Evolutionary conservation across 2,888 invertebrate genomes (phyloP).

Genomic region (Sipunculus nudus): DNA sequence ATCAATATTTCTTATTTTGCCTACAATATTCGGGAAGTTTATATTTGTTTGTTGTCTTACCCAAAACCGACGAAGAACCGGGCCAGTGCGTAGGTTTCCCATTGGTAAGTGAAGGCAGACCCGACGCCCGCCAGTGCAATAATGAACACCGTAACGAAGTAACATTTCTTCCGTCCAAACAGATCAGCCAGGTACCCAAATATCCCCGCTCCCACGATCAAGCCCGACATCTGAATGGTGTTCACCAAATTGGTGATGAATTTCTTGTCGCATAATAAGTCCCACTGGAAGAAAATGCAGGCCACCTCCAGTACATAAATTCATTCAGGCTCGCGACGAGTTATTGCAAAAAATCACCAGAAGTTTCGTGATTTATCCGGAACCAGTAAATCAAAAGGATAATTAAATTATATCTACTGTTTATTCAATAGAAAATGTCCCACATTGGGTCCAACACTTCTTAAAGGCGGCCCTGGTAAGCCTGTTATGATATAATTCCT

Average conservation of each 20-base stretch:
- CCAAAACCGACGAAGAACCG: background rate
- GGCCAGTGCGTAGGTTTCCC: slow-evolving; percentile 13
- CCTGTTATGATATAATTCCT: too few relatives aligned
- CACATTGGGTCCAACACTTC: too few relatives aligned
- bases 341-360: too few relatives aligned
- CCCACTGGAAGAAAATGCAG: slow-evolving; percentile 30
- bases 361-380: too few relatives aligned
- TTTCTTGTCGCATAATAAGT: slow-evolving; percentile 24
- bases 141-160: slow-evolving; percentile 12
- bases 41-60: slow-evolving; percentile 1
- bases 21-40: background rate
- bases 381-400: too few relatives aligned
- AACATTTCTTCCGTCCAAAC: slow-evolving; percentile 23
- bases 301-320: background rate
- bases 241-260: slow-evolving; percentile 22
- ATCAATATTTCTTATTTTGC: too few relatives aligned
- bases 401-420: too few relatives aligned
- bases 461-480: too few relatives aligned
- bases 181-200: slow-evolving; percentile 22
- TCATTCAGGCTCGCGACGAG: background rate
- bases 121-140: slow-evolving; percentile 7
- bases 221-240: slow-evolving; percentile 26
- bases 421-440: too few relatives aligned
- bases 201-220: slow-evolving; percentile 17
- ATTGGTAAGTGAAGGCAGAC: slow-evolving; percentile 18